Evolutionary conservation across 2,797 vertebrate genomes (phyloP), one percentile per base, ranked within the genome.

Genomic region (Coreius guichenoti): DNA sequence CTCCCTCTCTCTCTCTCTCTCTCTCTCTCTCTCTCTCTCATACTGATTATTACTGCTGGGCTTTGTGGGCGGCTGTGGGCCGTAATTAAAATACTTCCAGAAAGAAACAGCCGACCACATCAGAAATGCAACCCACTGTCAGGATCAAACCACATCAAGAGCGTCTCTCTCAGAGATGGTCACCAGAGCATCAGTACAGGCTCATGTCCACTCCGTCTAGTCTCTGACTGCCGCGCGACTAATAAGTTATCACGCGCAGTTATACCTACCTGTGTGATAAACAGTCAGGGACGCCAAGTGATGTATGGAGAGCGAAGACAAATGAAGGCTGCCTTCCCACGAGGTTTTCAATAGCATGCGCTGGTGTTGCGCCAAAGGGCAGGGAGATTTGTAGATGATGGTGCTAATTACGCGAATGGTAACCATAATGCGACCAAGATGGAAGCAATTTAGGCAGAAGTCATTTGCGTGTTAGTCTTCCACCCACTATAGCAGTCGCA

Each of bases 331-430:
- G 47, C 85, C 81, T 88, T 94, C 90, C 94, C 93, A 93, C 83
- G 90, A 93, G 93, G 93, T 89, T 92, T 93, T 91, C 90, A 91
- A 91, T 92, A 94, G 93, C 94, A 91, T 68, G 93, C 89, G 73
- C 93, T 94, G 93, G 92, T 94, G 93, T 92, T 93, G 92, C 92
- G 96, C 96, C 95, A 95, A 96, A 94, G 96, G 96, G 96, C 94
- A 95, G 93, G 95, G 95, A 95, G 95, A 95, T 95, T 96, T 95
- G 96, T 94, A 94, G 94, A 96, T 95, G 95, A 96, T 95, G 96
- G 95, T 94, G 95, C 95, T 97, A 97, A 97, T 97, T 96, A 96
- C 94, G 95, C 95, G 96, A 97, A 96, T 95, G 91, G 94, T 93
- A 94, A 94, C 94, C 94, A 94, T 95, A 96, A 95, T 95, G 95